phyloP scores from a whole-genome alignment of 2,113 vertebrate species.

The Crotalus tigris region DNA sequence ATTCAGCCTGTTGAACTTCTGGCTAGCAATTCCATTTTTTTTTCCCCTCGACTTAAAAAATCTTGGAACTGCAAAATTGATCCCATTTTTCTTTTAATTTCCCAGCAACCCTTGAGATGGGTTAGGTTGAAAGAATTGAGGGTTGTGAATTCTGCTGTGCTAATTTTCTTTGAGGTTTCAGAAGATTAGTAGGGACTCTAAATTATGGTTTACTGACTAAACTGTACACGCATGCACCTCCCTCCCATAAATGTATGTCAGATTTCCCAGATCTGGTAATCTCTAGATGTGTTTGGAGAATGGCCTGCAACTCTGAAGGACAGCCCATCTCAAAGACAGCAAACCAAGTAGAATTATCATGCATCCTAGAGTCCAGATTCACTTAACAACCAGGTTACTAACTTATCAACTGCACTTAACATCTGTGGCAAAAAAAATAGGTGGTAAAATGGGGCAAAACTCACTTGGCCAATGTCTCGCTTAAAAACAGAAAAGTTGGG shows the following conservation, averaged over 20 bases:
- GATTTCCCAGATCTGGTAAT: neutral
- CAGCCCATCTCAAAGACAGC: neutral
- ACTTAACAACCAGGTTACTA: no score
- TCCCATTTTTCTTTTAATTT: neutral
- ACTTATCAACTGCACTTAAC: no score
- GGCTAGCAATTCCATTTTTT: neutral
- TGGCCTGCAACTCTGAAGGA: neutral
- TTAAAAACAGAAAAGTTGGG: neutral
- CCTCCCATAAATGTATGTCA: neutral
- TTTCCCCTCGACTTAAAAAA: neutral
- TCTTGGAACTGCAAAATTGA: neutral
- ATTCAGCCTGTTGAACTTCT: neutral
- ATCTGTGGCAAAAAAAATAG: no score
- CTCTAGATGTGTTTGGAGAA: neutral
- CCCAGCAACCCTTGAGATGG: neutral
- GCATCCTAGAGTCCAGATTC: neutral
- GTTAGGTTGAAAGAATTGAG: neutral
- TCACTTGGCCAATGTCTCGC: neutral
- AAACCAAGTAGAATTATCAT: neutral
- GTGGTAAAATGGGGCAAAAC: neutral
- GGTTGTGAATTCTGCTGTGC: neutral
- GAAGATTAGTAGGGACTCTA: neutral
- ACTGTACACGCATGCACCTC: neutral
- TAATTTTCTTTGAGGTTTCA: neutral
- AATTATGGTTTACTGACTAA: neutral